Base-by-base conservation (phyloP, 2,888 invertebrate species). In the Boloria euphrosyne region DNA sequence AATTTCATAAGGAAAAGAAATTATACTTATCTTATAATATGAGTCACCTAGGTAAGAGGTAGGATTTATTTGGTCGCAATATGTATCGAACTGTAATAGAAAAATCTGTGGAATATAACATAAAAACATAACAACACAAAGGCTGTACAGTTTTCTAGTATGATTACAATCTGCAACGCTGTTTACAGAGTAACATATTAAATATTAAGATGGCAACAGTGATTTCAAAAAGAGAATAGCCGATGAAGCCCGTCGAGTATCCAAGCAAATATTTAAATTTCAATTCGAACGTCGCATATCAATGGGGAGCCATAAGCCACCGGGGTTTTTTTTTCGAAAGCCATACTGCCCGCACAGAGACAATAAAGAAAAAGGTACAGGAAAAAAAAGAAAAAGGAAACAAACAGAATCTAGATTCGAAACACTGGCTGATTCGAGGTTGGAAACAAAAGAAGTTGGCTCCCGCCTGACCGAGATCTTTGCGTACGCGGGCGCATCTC, bases 251-350 rank as follows among this genome's bases (percentile, higher is more conserved):
- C 86, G 83, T 67, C 85, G 86, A 84, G 85, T 86, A 86, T 83
- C 80, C 81, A 80, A 87, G 89, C 88, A 92, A 90, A 91, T 92
- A 92, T 92, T 92, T 91, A 91, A 92, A 91, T 92, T 91, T 91
- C 90, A 89, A 90, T 90, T 87, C 90, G 89, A 90, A 88, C 85
- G 86, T 87, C 89, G 90, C 90, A 92, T 92, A 92, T 91, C 91
- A 92, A 92, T 92, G 91, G 90, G 87, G 89, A 89, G 85, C 90
- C 91, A 92, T 92, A 92, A 92, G 91, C 91, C 91, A 92, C 91
- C 89, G 88, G 84, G 84, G 85, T 72, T 86, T 80, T 81, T 85
- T 82, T 87, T 87, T 84, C 85, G 83, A 76, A 82, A 80, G 76
- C 81, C 74, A 71, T 74, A 76, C 81, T 84, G 87, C 78, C 83